Conservation (phyloP, 2,797 vertebrate genomes). For the Sebastiscus albofasciatus region DNA sequence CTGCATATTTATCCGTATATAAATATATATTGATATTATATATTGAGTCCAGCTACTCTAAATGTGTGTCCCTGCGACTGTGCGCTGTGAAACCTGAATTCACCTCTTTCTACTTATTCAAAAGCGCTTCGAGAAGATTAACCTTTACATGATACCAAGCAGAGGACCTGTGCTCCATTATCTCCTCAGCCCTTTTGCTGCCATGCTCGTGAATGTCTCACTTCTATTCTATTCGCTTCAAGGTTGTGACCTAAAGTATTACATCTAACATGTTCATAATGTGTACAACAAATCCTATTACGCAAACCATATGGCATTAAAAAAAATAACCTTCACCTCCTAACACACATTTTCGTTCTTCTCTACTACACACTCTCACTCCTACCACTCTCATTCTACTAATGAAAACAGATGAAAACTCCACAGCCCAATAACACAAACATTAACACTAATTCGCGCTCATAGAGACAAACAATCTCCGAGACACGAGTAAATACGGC, state of each 20-base stretch:
- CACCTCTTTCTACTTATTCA: not conserved
- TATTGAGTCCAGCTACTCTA: not conserved
- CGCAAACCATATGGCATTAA: not conserved
- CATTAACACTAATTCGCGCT: constrained; percentile 67
- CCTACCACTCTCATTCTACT: constrained; percentile 31
- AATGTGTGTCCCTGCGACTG: not conserved
- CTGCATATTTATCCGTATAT: not conserved
- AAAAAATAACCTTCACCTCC: not conserved
- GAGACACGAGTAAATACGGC: constrained; percentile 59
- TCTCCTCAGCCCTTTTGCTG: not conserved
- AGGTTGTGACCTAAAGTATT: constrained; percentile 1
- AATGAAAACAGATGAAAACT: constrained; percentile 75
- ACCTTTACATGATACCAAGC: constrained; percentile 11
- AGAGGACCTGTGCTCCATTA: constrained; percentile 11
- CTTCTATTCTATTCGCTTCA: not conserved
- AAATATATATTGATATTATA: not conserved
- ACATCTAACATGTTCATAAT: not conserved
- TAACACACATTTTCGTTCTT: not conserved
- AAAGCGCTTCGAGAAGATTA: constrained; percentile 20
- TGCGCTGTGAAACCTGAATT: not conserved
- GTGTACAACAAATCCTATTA: not conserved
- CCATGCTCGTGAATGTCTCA: not conserved
- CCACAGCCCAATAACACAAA: constrained; percentile 68
- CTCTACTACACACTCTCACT: not conserved
- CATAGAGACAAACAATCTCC: constrained; percentile 63